Evolutionary conservation across 2,888 invertebrate species (phyloP), one percentile per base, ranked within the genome.

Genomic region (Nebria brevicollis): DNA sequence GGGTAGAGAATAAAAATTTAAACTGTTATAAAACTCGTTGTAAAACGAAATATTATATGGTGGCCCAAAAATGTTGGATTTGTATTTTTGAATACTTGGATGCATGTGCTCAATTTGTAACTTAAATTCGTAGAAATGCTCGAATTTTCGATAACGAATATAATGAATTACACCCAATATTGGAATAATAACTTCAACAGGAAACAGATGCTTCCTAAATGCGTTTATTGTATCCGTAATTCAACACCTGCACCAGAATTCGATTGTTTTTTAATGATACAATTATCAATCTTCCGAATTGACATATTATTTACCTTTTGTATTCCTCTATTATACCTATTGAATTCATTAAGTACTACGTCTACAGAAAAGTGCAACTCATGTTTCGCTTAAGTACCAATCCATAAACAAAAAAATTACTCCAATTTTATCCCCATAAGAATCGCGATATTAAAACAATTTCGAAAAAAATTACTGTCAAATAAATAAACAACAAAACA

Each of bases 11-110:
- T 79, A 75, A 79, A 79, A 5, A 79, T 79, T 79, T 72, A 75
- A 80, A 80, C 75, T 80, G 80, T 80, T 80, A 75, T 80, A 80
- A 80, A 80, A 80, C 70, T 70, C 26, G 68, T 66, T 74, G 41
- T 79, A 66, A 79, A 79, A 79, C 66, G 43, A 68, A 66, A 79
- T 68, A 79, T 43, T 74, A 34, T 34, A 5, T 34, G 4, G 4
- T 79, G 75, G 73, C 66, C 66, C n/a, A 34, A 73, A 78, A 78
- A 70, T 25, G 6, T 25, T 70, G 4, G 6, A 25, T 15, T n/a
- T 68, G 20, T 68, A 68, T 8, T 1, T 68, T 68, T 68, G 15
- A 10, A 10, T 26, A 68, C 66, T 70, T 26, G 34, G 11, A 26
- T 25, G 13, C 34, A 20, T 20, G 20, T 20, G 20, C 20, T 20